These are phyloP conservation scores for Ochotona curzoniae DNA, from an alignment of 2,113 vertebrate species.

Conservation along the genomic window DNA sequence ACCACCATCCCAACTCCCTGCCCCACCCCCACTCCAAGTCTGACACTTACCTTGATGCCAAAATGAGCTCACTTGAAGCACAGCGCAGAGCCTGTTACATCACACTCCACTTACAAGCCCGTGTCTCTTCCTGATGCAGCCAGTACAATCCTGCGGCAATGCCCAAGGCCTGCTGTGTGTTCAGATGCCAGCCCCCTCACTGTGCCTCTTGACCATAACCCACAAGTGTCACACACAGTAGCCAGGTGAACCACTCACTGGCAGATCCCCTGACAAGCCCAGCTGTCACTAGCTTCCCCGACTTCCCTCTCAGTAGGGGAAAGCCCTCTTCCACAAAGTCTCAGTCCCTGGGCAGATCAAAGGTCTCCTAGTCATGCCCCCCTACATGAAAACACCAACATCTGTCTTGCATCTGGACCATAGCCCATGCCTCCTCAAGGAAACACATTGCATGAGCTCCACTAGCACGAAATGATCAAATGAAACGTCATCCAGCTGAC, in stretches of 20 bases:
- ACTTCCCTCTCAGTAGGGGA: neutral
- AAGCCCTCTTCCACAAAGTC: neutral
- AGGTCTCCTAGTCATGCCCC: neutral
- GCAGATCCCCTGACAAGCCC: neutral
- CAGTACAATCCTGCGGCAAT: neutral
- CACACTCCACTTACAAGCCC: neutral
- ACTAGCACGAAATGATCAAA: neutral
- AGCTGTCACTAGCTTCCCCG: neutral
- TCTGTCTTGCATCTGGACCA: neutral
- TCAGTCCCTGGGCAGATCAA: neutral
- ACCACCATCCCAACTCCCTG: neutral
- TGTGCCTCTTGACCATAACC: neutral
- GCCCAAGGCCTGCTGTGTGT: neutral
- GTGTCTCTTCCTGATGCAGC: neutral
- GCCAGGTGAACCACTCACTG: neutral
- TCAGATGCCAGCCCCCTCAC: rapidly evolving
- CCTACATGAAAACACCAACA: no score
- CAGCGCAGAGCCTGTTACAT: neutral
- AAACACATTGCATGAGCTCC: neutral
- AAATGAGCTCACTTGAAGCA: neutral
- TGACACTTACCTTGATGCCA: neutral
- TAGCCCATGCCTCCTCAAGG: neutral
- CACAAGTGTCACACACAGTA: no score
- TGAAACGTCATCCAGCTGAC: no score
- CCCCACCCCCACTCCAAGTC: neutral